phyloP scores from a whole-genome alignment of 1,140 invertebrate species.

The Pseudoatta argentina region DNA sequence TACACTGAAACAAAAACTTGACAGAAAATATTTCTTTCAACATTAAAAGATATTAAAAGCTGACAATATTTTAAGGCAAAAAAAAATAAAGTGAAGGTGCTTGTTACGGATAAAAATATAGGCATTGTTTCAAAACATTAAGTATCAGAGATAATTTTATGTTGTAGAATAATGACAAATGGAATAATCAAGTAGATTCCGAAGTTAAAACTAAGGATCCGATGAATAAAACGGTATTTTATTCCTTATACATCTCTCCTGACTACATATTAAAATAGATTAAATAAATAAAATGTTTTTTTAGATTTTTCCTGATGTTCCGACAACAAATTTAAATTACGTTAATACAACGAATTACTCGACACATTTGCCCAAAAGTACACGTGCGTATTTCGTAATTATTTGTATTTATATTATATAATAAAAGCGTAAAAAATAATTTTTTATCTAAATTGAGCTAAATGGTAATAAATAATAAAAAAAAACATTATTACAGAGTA shows the following conservation, averaged over 20 bases:
- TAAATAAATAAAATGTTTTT: neutral
- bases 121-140: neutral
- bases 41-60: constrained; percentile 3
- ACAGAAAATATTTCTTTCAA: neutral
- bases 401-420: neutral
- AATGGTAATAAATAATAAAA: neutral
- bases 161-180: constrained; percentile 24
- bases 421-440: neutral
- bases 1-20: neutral
- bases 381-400: constrained; percentile 4
- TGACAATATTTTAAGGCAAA: neutral
- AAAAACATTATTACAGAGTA: constrained; percentile 9
- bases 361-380: neutral
- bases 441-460: neutral
- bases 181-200: constrained; percentile 8
- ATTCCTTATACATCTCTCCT: neutral
- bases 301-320: constrained; percentile 31
- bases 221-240: constrained; percentile 25
- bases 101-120: neutral
- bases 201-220: neutral
- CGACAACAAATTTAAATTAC: neutral
- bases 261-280: neutral
- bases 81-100: neutral
- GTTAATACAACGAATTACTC: neutral
- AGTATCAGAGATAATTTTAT: constrained; percentile 20